These are phyloP conservation scores for Nematolebias whitei DNA, from an alignment of 2,113 vertebrate genomes.

Conservation along the genomic window DNA sequence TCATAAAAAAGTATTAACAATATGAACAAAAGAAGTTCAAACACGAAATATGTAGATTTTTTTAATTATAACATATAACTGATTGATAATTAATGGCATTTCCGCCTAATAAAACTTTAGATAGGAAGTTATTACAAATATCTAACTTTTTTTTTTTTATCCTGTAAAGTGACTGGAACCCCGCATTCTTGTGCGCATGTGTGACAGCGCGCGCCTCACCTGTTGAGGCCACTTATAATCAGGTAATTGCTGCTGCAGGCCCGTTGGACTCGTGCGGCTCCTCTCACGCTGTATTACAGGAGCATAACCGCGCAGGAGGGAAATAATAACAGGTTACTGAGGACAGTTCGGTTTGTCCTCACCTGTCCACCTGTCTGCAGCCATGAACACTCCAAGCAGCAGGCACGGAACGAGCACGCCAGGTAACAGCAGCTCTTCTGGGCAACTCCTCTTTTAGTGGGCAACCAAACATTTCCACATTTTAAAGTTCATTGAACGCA, in stretches of 20 bases:
- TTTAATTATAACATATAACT: background rate
- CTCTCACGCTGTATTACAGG: slow-evolving; percentile 60
- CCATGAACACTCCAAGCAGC: slow-evolving; percentile 54
- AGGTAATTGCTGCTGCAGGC: slow-evolving; percentile 61
- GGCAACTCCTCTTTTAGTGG: background rate
- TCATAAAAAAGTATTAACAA: background rate
- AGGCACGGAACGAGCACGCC: slow-evolving; percentile 42
- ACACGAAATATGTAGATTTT: background rate
- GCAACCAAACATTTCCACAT: background rate
- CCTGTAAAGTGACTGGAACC: background rate
- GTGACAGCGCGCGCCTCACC: slow-evolving; percentile 40
- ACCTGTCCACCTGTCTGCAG: background rate
- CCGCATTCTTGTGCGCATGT: slow-evolving; percentile 56
- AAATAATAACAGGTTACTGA: slow-evolving; percentile 15
- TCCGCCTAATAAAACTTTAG: background rate
- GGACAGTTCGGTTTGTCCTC: slow-evolving; percentile 5
- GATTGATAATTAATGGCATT: background rate
- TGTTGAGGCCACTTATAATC: slow-evolving; percentile 68
- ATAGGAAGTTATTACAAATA: background rate
- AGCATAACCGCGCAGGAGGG: slow-evolving; percentile 53
- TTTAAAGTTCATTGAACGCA: background rate
- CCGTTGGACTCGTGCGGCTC: background rate
- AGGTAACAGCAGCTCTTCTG: slow-evolving; percentile 52
- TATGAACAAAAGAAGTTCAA: background rate
- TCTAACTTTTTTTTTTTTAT: background rate